Evolutionary conservation across 2,888 invertebrate species (phyloP).

Genomic region (Synanthedon tipuliformis): DNA sequence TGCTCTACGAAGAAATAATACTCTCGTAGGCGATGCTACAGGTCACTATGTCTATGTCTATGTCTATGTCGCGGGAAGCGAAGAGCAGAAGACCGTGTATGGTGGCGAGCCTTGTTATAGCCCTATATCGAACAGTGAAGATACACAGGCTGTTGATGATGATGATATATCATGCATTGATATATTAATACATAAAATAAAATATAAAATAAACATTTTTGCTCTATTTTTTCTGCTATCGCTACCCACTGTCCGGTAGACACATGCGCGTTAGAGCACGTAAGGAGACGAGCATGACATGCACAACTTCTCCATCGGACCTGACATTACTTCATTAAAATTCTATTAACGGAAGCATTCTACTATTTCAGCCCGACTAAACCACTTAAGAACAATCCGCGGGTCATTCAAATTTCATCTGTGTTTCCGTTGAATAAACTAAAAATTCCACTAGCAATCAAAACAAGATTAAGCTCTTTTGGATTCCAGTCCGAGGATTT

Average conservation of each 20-base stretch:
- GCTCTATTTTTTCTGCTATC: slow-evolving; percentile 29
- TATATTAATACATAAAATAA: too few relatives aligned
- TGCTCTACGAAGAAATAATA: too few relatives aligned
- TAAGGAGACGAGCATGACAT: slow-evolving; percentile 66
- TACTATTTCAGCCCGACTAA: background rate
- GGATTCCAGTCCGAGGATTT: background rate
- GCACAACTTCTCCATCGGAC: slow-evolving; percentile 51
- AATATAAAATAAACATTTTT: background rate
- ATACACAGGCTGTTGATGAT: too few relatives aligned
- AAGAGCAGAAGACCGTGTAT: too few relatives aligned
- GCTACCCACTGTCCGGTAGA: slow-evolving; percentile 22
- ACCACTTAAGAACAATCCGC: background rate
- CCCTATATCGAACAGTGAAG: too few relatives aligned
- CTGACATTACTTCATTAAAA: slow-evolving; percentile 70
- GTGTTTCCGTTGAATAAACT: background rate
- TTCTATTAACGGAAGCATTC: slow-evolving; percentile 57
- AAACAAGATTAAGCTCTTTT: background rate
- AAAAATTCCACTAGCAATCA: background rate
- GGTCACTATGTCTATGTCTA: too few relatives aligned
- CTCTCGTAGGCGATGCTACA: too few relatives aligned
- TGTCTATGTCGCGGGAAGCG: too few relatives aligned
- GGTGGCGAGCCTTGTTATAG: too few relatives aligned
- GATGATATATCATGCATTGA: too few relatives aligned
- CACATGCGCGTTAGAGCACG: slow-evolving; percentile 48
- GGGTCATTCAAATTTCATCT: slow-evolving; percentile 1